phyloP scores from a whole-genome alignment of 2,797 vertebrate species.

The Alca torda region DNA sequence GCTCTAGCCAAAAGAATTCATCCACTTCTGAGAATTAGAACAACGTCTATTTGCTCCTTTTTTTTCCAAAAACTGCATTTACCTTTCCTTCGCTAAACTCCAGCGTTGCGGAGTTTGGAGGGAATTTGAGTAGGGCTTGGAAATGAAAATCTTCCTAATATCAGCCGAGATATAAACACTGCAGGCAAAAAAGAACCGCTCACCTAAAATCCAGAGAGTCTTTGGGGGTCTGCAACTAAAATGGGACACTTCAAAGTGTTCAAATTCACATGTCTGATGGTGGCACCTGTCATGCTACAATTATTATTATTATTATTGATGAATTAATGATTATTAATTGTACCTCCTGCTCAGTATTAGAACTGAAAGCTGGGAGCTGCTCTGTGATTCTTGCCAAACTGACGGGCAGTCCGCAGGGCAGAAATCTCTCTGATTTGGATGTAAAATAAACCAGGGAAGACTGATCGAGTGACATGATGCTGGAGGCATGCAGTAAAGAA shows the following conservation, averaged over 20 bases:
- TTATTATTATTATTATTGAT: background rate
- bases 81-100: background rate
- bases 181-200: background rate
- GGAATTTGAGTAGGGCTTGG: background rate
- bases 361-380: background rate
- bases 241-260: background rate
- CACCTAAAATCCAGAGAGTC: background rate
- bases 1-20: conserved; percentile 9
- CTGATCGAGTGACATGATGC: background rate
- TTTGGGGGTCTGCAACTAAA: background rate
- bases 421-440: background rate
- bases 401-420: background rate
- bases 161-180: background rate
- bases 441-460: background rate
- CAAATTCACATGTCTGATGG: background rate
- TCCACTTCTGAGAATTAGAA: background rate
- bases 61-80: background rate
- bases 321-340: background rate
- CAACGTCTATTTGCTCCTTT: background rate
- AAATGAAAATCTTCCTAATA: background rate
- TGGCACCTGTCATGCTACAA: background rate
- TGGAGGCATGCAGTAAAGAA: background rate
- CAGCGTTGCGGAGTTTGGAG: background rate
- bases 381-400: background rate
- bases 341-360: background rate